Evolutionary conservation across 1,140 invertebrate genomes (phyloP).

Genomic region (Asobara japonica): DNA sequence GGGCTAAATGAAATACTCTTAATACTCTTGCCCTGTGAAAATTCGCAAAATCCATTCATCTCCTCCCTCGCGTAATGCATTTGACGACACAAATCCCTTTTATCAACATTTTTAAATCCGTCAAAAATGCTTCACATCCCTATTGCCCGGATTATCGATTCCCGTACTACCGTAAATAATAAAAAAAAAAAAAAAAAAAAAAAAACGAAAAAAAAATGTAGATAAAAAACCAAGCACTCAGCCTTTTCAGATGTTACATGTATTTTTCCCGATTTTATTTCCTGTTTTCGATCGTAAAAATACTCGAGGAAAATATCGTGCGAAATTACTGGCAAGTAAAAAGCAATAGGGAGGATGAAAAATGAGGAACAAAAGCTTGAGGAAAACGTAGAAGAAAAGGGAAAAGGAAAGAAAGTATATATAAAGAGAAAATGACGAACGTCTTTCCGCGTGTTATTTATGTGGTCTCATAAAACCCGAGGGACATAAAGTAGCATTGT

Average conservation of each 20-base stretch:
- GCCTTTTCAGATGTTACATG: constrained; percentile 5
- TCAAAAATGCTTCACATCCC: too few species aligned
- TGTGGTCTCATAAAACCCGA: constrained; percentile 2
- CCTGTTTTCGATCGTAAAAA: constrained; percentile 2
- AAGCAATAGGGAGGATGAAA: background rate
- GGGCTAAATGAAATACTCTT: too few species aligned
- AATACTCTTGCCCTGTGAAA: too few species aligned
- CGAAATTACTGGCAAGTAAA: background rate
- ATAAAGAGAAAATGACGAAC: constrained; percentile 7
- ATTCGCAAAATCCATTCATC: too few species aligned
- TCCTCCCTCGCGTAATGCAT: too few species aligned
- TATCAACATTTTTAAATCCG: too few species aligned
- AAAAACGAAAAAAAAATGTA: background rate
- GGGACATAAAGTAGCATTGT: constrained; percentile 1
- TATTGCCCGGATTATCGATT: background rate
- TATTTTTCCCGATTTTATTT: background rate
- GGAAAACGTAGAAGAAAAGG: background rate
- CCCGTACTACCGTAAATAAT: background rate
- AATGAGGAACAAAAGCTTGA: background rate
- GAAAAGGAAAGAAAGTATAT: background rate
- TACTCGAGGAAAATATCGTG: background rate
- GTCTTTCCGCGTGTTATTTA: constrained; percentile 13
- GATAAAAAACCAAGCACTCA: background rate
- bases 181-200: background rate
- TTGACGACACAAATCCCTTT: too few species aligned